Evolutionary conservation across 2,113 vertebrate genomes (phyloP), one percentile per base, ranked within the genome.

Genomic region (Phrynocephalus versicolor): DNA sequence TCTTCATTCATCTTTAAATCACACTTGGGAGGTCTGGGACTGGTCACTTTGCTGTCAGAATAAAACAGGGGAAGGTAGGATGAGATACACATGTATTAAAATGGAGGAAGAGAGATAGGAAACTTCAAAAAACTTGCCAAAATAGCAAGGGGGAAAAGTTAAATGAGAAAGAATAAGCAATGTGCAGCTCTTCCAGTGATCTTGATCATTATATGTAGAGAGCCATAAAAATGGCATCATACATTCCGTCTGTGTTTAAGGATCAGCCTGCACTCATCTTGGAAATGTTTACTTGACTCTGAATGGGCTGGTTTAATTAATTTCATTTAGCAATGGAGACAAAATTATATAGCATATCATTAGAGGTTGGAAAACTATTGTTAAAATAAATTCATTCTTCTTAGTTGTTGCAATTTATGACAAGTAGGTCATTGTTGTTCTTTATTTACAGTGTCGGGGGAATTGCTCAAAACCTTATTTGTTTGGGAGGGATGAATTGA

Each of bases 171-270:
- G 6, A n/a, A 35, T 35, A 69, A n/a, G n/a, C 35, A 64, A 80
- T n/a, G 5, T 37, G 23, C 13, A 1, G 45, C 51, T 35, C 13
- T 35, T 30, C 33, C 51, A 37, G 14, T 64, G 35, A 8, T 83
- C 55, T 45, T 58, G 18, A 9, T n/a, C 33, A 58, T 58, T 78
- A 33, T 58, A 30, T 41, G 58, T 3, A 45, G 15, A 62, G 37
- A 45, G n/a, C 55, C 15, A 51, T 62, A 71, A 19, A n/a, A 51
- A 23, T 77, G 57, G 30, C 10, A 35, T 35, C 51, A 41, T 12
- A 65, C 15, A 0, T 0, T 62, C 58, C 18, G 39, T 0, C 25
- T 62, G 0, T 16, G 3, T 25, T 1, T 74, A 33, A 55, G 23
- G 41, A 67, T 13, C 23, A 33, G 21, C 67, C 55, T 62, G 67